Conservation (phyloP, 2,888 invertebrate genomes). For the Chaitophorus viminalis region DNA sequence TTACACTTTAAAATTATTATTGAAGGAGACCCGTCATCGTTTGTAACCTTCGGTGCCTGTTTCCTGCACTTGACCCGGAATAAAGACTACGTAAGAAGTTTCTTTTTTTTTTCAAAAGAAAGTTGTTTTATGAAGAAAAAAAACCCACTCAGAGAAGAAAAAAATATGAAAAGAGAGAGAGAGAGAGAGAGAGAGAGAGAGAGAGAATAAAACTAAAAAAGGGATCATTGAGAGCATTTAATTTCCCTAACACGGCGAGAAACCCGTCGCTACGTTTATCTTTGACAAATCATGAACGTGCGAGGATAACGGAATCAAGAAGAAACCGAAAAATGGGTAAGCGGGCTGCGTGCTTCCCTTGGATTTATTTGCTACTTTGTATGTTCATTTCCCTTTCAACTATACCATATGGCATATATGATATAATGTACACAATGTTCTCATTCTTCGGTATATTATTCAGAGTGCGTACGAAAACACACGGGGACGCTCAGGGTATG, state of each 20-base stretch:
- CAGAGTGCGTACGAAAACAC: conserved; percentile 23
- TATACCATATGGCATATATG: not conserved
- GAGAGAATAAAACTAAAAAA: conserved; percentile 31
- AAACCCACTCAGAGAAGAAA: not conserved
- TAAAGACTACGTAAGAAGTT: conserved; percentile 32
- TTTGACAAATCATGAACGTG: conserved; percentile 54
- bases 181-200: not conserved
- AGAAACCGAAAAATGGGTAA: conserved; percentile 35
- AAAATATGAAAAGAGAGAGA: not conserved
- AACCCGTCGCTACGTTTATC: conserved; percentile 38
- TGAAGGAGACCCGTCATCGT: conserved; percentile 27
- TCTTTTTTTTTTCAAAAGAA: conserved; percentile 28
- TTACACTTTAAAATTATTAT: not conserved
- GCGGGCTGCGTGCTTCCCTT: not conserved
- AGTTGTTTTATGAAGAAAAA: conserved; percentile 43
- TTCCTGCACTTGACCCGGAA: conserved; percentile 46
- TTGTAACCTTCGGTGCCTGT: conserved; percentile 20
- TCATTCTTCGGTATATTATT: conserved; percentile 21
- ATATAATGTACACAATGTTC: not conserved
- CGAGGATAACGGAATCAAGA: conserved; percentile 40
- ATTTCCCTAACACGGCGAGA: conserved; percentile 42
- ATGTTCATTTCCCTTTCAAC: conserved; percentile 31
- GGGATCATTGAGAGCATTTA: conserved; percentile 45
- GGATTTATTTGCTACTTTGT: conserved; percentile 49
- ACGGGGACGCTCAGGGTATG: not conserved